These are phyloP conservation scores for Sinhomidia bicolor DNA, from an alignment of 2,888 invertebrate genomes.

Conservation along the genomic window DNA sequence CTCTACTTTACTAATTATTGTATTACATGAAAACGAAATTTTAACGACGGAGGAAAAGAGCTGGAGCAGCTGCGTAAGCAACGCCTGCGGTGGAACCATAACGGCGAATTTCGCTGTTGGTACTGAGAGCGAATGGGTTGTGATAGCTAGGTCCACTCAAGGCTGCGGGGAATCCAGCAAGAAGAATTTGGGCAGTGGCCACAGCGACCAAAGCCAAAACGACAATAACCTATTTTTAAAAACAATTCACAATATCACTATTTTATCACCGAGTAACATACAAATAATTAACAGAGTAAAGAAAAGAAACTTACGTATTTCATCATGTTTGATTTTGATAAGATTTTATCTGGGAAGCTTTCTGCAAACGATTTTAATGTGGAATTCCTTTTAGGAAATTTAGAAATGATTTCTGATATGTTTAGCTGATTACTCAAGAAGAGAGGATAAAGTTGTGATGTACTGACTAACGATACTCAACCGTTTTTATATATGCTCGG, in stretches of 20 bases:
- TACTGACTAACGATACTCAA: slow-evolving; percentile 18
- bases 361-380: background rate
- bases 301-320: slow-evolving; percentile 59
- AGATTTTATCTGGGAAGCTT: background rate
- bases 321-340: slow-evolving; percentile 49
- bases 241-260: background rate
- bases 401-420: background rate
- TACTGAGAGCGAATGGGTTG: slow-evolving; percentile 42
- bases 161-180: slow-evolving; percentile 40
- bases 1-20: no score
- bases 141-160: slow-evolving; percentile 58
- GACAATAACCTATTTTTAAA: slow-evolving; percentile 24
- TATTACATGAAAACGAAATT: background rate
- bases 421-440: background rate
- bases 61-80: slow-evolving; percentile 39
- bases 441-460: slow-evolving; percentile 23
- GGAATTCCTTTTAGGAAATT: no score
- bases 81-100: slow-evolving; percentile 43
- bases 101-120: slow-evolving; percentile 44
- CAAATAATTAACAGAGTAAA: background rate
- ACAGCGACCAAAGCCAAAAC: slow-evolving; percentile 59
- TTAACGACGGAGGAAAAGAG: slow-evolving; percentile 17
- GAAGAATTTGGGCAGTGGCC: slow-evolving; percentile 45
- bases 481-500: slow-evolving; percentile 50
- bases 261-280: background rate